Evolutionary conservation across 1,140 invertebrate species (phyloP), one percentile per base, ranked within the genome.

Genomic region (Caenorhabditis inopinata): DNA sequence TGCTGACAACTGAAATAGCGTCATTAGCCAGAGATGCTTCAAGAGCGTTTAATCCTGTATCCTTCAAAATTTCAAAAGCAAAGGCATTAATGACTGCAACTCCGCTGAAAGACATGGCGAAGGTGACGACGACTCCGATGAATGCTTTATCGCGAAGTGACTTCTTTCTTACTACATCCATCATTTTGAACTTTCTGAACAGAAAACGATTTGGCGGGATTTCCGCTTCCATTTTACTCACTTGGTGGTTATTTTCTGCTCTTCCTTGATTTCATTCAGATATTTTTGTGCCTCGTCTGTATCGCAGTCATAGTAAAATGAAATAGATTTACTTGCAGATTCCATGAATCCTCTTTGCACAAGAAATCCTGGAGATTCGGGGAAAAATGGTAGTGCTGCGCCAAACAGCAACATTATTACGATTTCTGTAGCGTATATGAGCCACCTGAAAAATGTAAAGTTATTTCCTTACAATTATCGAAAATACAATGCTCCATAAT

Each of bases 31-130:
- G 27, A 11, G 85, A 86, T n/a, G 85, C 85, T 25, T 83, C 75
- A 11, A 77, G 76, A 16, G 84, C 74, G 35, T 85, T 46, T 7
- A 86, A 14, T 12, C 85, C 85, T 25, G 79, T 83, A 35, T 79
- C 74, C 25, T 76, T 84, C 16, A 86, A 77, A 48, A 86, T 85
- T n/a, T 87, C 84, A 23, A 87, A 87, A 11, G 85, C 85, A 62
- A 87, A 86, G 1, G 85, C 85, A 77, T 87, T 85, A 42, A 86
- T 83, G 3, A 86, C 85, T 85, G 86, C 85, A 76, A 87, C 85
- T 73, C 85, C 85, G 74, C 85, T 85, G 77, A 86, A 86, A 23
- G 85, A 83, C 86, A 86, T 87, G 7, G 86, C 83, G 46, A 86
- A 82, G 14, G 86, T 77, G 6, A 85, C 79, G 12, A 86, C 80